Evolutionary conservation across 2,113 vertebrate genomes (phyloP).

Genomic region (Lanius ludovicianus): DNA sequence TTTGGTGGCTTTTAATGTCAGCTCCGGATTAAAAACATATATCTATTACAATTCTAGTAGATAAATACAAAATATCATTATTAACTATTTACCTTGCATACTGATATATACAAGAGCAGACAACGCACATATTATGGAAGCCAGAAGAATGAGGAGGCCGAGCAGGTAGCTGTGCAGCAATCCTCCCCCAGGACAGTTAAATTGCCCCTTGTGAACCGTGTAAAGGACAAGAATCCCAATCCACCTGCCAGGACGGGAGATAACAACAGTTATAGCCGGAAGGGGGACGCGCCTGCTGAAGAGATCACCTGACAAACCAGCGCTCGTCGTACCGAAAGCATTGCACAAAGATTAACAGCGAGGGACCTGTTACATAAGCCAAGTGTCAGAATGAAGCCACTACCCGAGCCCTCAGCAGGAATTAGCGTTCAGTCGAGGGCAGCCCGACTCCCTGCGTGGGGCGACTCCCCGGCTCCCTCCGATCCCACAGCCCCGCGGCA

Average conservation of each 20-base stretch:
- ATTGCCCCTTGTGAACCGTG: slow-evolving; percentile 76
- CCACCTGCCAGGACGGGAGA: slow-evolving; percentile 78
- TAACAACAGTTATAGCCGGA: fast-evolving
- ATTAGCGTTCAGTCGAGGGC: fast-evolving
- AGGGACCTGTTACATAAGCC: background rate
- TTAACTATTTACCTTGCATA: slow-evolving; percentile 83
- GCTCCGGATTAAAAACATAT: background rate
- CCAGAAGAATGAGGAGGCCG: slow-evolving; percentile 84
- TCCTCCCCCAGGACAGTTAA: slow-evolving; percentile 80
- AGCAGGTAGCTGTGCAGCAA: slow-evolving; percentile 87
- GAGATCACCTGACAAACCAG: fast-evolving
- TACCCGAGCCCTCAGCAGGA: fast-evolving
- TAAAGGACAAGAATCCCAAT: slow-evolving; percentile 85
- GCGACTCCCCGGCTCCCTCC: fast-evolving
- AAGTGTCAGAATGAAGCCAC: fast-evolving
- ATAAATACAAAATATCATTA: background rate
- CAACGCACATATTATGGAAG: slow-evolving; percentile 80
- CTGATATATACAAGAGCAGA: slow-evolving; percentile 88
- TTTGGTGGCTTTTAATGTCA: background rate
- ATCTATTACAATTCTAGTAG: background rate
- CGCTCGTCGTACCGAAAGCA: fast-evolving
- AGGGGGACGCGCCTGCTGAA: background rate
- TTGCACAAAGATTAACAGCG: fast-evolving
- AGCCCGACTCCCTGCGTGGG: fast-evolving
- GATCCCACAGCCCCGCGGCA: fast-evolving